These are phyloP conservation scores for Salminus brasiliensis DNA, from an alignment of 2,113 vertebrate genomes.

Conservation along the genomic window DNA sequence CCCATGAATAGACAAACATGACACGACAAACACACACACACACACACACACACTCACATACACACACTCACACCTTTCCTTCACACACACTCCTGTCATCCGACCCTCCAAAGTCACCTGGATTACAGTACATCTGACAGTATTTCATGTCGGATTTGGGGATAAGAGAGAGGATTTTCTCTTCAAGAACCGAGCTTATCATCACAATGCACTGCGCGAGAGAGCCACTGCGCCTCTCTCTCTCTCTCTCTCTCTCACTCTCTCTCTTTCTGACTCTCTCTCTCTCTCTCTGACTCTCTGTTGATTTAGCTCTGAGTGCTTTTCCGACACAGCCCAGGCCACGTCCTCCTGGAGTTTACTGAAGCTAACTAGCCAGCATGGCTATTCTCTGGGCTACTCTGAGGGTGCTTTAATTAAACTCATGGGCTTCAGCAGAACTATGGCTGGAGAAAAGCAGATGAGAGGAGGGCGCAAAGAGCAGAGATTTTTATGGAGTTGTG, in stretches of 20 bases:
- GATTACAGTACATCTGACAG: constrained; percentile 78
- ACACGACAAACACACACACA: neutral
- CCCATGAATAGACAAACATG: neutral
- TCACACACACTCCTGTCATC: constrained; percentile 55
- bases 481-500: neutral
- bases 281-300: too few species aligned
- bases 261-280: neutral
- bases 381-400: constrained; percentile 69
- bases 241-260: constrained; percentile 25
- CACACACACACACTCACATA: constrained; percentile 40
- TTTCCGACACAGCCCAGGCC: constrained; percentile 67
- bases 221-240: constrained; percentile 59
- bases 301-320: constrained; percentile 66
- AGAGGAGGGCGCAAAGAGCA: neutral
- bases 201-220: constrained; percentile 44
- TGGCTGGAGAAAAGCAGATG: constrained; percentile 23
- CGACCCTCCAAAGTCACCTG: constrained; percentile 54
- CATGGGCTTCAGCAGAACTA: constrained; percentile 60
- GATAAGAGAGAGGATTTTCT: constrained; percentile 76
- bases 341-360: constrained; percentile 72
- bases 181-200: constrained; percentile 74
- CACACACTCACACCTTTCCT: constrained; percentile 9
- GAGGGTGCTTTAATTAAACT: constrained; percentile 69
- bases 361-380: constrained; percentile 65
- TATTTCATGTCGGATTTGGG: constrained; percentile 79